phyloP scores from a whole-genome alignment of 2,113 vertebrate species.

The Cephalopholis sonnerati region DNA sequence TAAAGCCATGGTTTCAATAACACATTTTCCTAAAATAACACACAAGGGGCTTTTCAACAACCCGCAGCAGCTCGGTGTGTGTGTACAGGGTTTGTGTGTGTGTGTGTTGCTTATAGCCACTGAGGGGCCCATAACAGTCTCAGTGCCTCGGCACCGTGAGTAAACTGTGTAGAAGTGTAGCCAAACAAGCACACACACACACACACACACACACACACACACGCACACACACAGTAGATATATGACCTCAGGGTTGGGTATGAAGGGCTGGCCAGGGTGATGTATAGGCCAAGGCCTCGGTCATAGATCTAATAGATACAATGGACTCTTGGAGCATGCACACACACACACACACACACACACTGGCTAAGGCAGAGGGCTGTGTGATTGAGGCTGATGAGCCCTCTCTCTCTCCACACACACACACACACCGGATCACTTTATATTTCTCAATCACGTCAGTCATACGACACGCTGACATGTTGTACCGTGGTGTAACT shows the following conservation, averaged over 20 bases:
- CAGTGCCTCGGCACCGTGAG: constrained; percentile 60
- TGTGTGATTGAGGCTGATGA: constrained; percentile 50
- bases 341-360: constrained; percentile 27
- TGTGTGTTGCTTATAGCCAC: constrained; percentile 58
- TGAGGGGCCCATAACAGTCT: constrained; percentile 69
- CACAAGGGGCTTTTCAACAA: constrained; percentile 69
- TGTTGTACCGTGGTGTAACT: constrained; percentile 35
- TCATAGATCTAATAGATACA: constrained; percentile 71
- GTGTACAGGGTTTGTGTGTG: constrained; percentile 24
- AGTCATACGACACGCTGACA: constrained; percentile 23
- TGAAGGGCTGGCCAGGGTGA: constrained; percentile 64
- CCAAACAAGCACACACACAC: constrained; percentile 53
- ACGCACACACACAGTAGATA: constrained; percentile 50
- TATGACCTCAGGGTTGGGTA: constrained; percentile 57
- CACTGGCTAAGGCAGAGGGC: constrained; percentile 34
- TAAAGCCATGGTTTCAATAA: constrained; percentile 74
- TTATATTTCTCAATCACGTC: neutral
- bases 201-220: constrained; percentile 33
- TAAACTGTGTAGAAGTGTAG: constrained; percentile 69
- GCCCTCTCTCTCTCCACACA: constrained; percentile 27
- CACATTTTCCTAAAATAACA: constrained; percentile 69
- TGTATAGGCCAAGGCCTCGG: constrained; percentile 69
- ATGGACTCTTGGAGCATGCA: constrained; percentile 50
- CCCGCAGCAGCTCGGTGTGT: constrained; percentile 39
- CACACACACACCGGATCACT: constrained; percentile 5